Base-by-base conservation (phyloP, 1,140 invertebrate species). In the Temnothorax curvispinosus region DNA sequence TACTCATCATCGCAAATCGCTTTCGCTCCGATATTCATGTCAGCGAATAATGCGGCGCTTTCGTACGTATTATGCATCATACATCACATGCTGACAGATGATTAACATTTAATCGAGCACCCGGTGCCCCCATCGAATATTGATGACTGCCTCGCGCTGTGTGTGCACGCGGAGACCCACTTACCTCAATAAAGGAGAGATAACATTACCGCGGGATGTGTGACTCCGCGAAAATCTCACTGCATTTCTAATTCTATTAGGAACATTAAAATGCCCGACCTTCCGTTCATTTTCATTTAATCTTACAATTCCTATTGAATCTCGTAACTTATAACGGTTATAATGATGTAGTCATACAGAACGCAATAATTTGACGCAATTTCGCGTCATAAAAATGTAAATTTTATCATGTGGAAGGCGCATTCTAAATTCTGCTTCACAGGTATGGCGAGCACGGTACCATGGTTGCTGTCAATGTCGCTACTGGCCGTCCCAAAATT, bases 391-490 rank as follows among this genome's bases (percentile, higher is more conserved):
- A 7, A 65, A 50, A 80, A 67, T 67, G 13, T 18, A 44, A 41
- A 67, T 27, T 56, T 27, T 3, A 54, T 60, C 15, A 32, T 52
- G 11, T 18, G 15, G 9, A 3, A 72, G 21, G 13, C 44, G 5
- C 21, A 44, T n/a, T 13, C 35, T 72, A 44, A 32, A 35, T 15
- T 75, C 86, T 77, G 67, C 78, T 86, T 90, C 81, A 35, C 71
- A 95, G 95, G 90, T 74, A 95, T 95, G 92, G 91, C 91, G 58
- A 94, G 89, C 74, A 78, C 94, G 21, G 58, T 94, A 58, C 94
- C 94, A 60, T 94, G 94, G 93, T 69, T 95, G 47, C n/a, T 95
- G 56, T 94, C 94, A 15, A 95, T 95, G 94, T 95, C 94, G 15
- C 87, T 95, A 11, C 64, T 95, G n/a, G 92, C 93, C 18, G 81